Evolutionary conservation across 2,888 invertebrate species (phyloP).

Genomic region (Zeuzera pyrina): DNA sequence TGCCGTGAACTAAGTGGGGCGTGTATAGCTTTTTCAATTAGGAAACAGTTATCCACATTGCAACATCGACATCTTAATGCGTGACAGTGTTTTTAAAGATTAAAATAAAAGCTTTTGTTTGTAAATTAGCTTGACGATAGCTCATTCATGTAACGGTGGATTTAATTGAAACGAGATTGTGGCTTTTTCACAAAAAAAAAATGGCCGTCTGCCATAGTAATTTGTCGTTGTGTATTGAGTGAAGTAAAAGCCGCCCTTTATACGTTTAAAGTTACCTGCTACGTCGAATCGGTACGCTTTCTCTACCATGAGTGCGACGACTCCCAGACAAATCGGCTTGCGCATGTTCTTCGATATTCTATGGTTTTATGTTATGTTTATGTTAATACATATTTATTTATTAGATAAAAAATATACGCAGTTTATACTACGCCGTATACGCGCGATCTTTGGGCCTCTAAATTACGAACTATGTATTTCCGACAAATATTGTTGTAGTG

Average conservation of each 20-base stretch:
- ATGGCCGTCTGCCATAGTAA: conserved; percentile 34
- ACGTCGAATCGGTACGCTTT: conserved; percentile 30
- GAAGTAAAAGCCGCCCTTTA: conserved; percentile 21
- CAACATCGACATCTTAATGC: conserved; percentile 2
- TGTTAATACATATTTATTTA: too few species aligned
- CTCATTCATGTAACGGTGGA: conserved; percentile 1
- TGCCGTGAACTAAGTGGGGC: conserved; percentile 67
- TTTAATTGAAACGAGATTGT: conserved; percentile 7
- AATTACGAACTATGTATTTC: too few species aligned
- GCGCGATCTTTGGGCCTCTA: too few species aligned
- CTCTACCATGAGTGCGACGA: too few species aligned
- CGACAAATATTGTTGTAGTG: too few species aligned
- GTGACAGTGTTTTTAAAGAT: background rate
- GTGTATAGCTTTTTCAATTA: conserved; percentile 57
- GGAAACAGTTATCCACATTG: conserved; percentile 35
- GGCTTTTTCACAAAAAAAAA: conserved; percentile 23
- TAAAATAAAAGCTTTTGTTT: background rate
- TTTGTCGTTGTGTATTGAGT: conserved; percentile 12
- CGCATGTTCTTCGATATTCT: too few species aligned
- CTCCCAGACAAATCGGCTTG: too few species aligned
- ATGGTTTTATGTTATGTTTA: too few species aligned
- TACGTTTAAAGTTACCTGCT: conserved; percentile 16
- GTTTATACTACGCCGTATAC: too few species aligned
- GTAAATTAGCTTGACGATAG: background rate
- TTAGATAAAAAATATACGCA: too few species aligned